Percentiles rank a stretch among this genome's conserved stretches.
phyloP scores from a whole-genome alignment of 2,888 invertebrate genomes.

The Eledona agricola region DNA sequence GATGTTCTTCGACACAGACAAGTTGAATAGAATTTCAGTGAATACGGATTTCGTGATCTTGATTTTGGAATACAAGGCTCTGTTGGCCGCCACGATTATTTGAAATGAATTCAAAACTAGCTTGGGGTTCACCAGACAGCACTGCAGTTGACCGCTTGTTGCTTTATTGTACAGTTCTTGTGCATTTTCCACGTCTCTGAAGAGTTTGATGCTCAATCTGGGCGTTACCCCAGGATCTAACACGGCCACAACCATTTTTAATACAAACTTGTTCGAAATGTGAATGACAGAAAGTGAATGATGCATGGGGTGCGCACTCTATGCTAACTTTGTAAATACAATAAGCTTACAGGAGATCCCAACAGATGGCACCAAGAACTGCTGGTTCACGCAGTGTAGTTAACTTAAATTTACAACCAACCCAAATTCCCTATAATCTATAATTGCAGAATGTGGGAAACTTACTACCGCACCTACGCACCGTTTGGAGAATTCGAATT shows the following conservation, averaged over 20 bases:
- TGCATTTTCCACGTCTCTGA: conserved; percentile 69
- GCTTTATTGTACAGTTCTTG: conserved; percentile 66
- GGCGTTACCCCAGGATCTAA: conserved; percentile 51
- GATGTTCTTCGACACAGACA: conserved; percentile 76
- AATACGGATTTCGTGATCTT: conserved; percentile 71
- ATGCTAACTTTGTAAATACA: background rate
- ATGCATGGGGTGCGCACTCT: background rate
- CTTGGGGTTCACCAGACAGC: conserved; percentile 70
- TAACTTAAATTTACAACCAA: too few species aligned
- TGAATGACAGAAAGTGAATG: background rate
- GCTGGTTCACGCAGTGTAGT: too few species aligned
- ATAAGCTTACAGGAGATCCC: too few species aligned
- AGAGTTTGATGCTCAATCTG: conserved; percentile 63
- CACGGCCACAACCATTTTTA: conserved; percentile 38
- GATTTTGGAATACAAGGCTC: conserved; percentile 67
- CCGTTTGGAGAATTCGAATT: too few species aligned
- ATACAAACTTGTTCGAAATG: background rate
- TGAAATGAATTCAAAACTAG: conserved; percentile 70
- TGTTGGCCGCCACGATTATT: conserved; percentile 73
- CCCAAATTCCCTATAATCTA: too few species aligned
- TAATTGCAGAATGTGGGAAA: too few species aligned
- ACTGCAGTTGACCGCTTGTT: conserved; percentile 67
- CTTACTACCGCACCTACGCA: too few species aligned
- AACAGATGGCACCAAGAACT: too few species aligned
- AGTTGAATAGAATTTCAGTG: conserved; percentile 74